Evolutionary conservation across 2,888 invertebrate genomes (phyloP), one percentile per base, ranked within the genome.

Genomic region (Cheilosia scutellata): DNA sequence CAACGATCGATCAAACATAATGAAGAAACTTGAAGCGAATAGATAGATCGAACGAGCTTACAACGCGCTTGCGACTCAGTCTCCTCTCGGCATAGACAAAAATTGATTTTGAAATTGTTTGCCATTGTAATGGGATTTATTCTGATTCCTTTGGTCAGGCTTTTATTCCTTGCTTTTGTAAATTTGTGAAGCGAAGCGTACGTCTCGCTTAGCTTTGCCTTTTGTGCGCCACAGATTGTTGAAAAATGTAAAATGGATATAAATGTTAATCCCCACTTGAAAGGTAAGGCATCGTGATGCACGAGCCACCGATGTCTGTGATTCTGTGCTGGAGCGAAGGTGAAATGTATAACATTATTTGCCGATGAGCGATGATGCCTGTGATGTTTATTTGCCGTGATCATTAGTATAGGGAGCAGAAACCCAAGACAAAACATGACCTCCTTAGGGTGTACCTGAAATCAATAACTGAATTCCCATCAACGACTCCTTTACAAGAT

Each of bases 391-490:
- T 74, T 72, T 51, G n/a, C 9, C 33, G 62, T 20, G 44, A 53
- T 44, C 55, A 55, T 55, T 74, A 63, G 63, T 40, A 47, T 20
- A 65, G 47, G 65, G 57, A 57, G 37, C 57, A 65, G 65, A 16
- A 44, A 31, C 31, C n/a, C 11, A 42, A 42, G 29, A 63, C 20
- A 44, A 63, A 29, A 25, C 55, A 42, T 76, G 47, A 87, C 88
- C 84, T 88, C 88, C 87, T 87, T 84, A 87, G 87, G 88, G 88
- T 87, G 87, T 88, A 87, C 16, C 62, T 51, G 42, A 53, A 44
- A 53, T 20, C 49, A 62, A 58, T 62, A 25, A 11, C 29, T 16
- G 11, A 62, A 57, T 63, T 58, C 55, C 68, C 57, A 75, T 42
- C 27, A 25, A 58, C 40, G 44, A 65, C 25, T 37, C 9, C 29